Percentiles rank a stretch among this genome's conserved stretches.
phyloP scores from a whole-genome alignment of 1,140 invertebrate genomes.

The Zaprionus gabonicus region DNA sequence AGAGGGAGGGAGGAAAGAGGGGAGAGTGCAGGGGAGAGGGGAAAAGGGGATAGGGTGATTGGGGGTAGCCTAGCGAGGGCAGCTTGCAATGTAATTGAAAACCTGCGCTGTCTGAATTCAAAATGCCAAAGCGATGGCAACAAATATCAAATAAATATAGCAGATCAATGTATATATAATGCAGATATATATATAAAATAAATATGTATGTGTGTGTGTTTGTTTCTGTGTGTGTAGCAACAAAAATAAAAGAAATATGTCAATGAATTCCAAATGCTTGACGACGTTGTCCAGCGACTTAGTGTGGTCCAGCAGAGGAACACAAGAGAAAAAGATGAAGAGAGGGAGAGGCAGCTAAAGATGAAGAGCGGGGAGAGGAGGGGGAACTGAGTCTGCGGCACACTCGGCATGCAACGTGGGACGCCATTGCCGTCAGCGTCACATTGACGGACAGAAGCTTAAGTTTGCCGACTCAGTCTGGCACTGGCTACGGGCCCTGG shows the following conservation, averaged over 20 bases:
- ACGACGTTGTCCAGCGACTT: slow-evolving; percentile 62
- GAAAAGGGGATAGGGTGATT: too few relatives aligned
- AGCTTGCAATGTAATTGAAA: slow-evolving; percentile 73
- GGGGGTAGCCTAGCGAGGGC: slow-evolving; percentile 3
- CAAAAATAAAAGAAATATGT: slow-evolving; percentile 77
- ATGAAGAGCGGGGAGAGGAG: neutral
- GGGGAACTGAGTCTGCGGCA: neutral
- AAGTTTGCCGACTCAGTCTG: slow-evolving; percentile 22
- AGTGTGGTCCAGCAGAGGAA: slow-evolving; percentile 44
- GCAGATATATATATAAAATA: neutral
- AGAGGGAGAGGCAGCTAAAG: slow-evolving; percentile 2
- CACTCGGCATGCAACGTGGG: slow-evolving; percentile 55
- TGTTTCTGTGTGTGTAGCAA: neutral
- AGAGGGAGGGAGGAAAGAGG: neutral
- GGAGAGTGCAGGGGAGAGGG: neutral
- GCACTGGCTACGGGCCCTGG: neutral
- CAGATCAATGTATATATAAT: slow-evolving; percentile 10
- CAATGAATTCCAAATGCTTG: slow-evolving; percentile 78
- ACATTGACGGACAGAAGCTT: slow-evolving; percentile 71
- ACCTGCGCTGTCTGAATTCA: slow-evolving; percentile 63
- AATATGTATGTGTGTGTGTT: slow-evolving; percentile 16
- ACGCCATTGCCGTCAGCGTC: slow-evolving; percentile 65
- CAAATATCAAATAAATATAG: slow-evolving; percentile 15
- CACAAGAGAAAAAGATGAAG: neutral
- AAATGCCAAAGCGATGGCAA: slow-evolving; percentile 11